Percentiles rank a stretch among this genome's conserved stretches.
Evolutionary conservation across 1,140 invertebrate genomes (phyloP).

Genomic region (Leguminivora glycinivorella): DNA sequence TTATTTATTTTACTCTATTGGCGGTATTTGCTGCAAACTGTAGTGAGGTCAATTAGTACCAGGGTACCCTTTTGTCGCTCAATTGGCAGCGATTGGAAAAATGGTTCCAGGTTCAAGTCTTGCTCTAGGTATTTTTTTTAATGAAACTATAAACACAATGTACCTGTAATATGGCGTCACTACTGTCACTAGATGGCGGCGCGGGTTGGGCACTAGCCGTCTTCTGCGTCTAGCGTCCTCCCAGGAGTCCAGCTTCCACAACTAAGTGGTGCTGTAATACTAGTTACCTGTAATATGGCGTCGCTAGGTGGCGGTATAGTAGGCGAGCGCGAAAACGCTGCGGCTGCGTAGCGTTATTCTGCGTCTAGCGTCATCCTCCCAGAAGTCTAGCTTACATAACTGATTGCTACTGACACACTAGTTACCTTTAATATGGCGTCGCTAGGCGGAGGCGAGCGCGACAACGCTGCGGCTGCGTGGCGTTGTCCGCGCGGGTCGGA

Average conservation of each 20-base stretch:
- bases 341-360: constrained; percentile 95
- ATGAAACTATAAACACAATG: too few species aligned
- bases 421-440: constrained; percentile 91
- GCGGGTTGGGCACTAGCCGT: constrained; percentile 96
- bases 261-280: constrained; percentile 66
- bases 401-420: too few species aligned
- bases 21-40: too few species aligned
- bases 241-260: constrained; percentile 99
- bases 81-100: too few species aligned
- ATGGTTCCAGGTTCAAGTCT: too few species aligned
- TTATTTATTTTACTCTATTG: too few species aligned
- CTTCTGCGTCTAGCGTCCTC: constrained; percentile 97
- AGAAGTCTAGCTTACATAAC: constrained; percentile 98
- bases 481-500: constrained; percentile 95
- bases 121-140: too few species aligned
- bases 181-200: constrained; percentile 94
- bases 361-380: constrained; percentile 99
- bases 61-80: too few species aligned
- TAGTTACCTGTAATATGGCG: constrained; percentile 92
- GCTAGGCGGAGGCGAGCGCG: constrained; percentile 93
- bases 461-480: constrained; percentile 94
- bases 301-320: constrained; percentile 95
- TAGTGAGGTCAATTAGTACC: too few species aligned
- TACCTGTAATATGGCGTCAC: constrained; percentile 93
- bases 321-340: constrained; percentile 91